phyloP scores from a whole-genome alignment of 2,113 vertebrate genomes.

The Xyrauchen texanus region DNA sequence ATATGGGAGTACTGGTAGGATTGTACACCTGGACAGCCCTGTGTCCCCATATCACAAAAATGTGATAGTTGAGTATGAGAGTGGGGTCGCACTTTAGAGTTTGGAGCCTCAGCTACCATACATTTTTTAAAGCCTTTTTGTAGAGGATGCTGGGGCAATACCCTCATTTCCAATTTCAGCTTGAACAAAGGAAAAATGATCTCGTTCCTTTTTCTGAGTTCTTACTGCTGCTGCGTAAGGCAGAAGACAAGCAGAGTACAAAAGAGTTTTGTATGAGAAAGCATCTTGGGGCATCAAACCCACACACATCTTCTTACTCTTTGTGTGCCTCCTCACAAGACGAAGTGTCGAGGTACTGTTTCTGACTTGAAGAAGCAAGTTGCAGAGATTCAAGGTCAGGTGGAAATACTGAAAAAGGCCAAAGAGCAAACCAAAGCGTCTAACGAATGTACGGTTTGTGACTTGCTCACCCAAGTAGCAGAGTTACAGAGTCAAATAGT shows the following conservation, averaged over 20 bases:
- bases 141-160: too few relatives aligned
- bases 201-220: neutral
- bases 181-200: neutral
- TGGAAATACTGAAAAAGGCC: too few relatives aligned
- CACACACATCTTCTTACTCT: too few relatives aligned
- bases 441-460: too few relatives aligned
- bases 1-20: slow-evolving; percentile 31
- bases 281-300: neutral
- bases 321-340: too few relatives aligned
- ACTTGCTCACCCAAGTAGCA: too few relatives aligned
- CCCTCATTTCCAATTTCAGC: neutral
- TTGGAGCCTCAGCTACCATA: neutral
- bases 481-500: too few relatives aligned
- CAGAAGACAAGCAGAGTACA: neutral
- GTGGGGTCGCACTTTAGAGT: slow-evolving; percentile 18
- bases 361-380: too few relatives aligned
- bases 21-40: slow-evolving; percentile 7
- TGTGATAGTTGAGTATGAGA: slow-evolving; percentile 37
- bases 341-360: too few relatives aligned
- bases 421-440: too few relatives aligned
- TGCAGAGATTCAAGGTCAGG: too few relatives aligned
- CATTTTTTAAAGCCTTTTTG: neutral
- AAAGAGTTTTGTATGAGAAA: neutral
- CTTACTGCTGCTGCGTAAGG: neutral
- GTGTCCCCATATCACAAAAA: slow-evolving; percentile 30